Conservation (phyloP, 1,140 invertebrate genomes). For the Araneus ventricosus region DNA sequence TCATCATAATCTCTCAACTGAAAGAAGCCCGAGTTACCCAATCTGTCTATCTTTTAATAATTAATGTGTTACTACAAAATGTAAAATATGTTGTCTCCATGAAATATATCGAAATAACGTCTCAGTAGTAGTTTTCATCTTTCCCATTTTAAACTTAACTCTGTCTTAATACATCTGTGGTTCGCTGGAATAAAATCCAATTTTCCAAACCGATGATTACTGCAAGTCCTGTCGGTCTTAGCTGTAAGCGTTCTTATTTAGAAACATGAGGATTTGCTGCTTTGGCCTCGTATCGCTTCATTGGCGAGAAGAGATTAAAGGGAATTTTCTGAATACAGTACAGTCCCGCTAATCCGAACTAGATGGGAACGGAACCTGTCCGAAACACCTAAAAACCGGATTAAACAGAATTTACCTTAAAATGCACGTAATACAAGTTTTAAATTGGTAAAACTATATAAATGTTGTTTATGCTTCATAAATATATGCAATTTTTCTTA, state of each 20-base stretch:
- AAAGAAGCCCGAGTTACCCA: not conserved
- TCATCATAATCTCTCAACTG: not conserved
- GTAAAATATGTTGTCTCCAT: not conserved
- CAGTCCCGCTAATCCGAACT: no score
- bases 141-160: slow-evolving; percentile 37
- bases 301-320: not conserved
- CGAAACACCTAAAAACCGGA: no score
- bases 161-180: slow-evolving; percentile 35
- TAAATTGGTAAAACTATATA: no score
- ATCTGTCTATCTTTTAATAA: not conserved
- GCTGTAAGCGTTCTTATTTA: slow-evolving; percentile 54
- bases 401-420: no score
- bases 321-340: no score
- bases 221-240: slow-evolving; percentile 11
- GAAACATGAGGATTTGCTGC: not conserved
- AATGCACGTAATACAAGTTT: no score
- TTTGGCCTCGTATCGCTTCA: not conserved
- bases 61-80: not conserved
- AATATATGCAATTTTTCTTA: no score
- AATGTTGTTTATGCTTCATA: no score
- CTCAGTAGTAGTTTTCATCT: not conserved
- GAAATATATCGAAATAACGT: not conserved
- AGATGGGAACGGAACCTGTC: no score
- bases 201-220: slow-evolving; percentile 58
- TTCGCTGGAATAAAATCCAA: slow-evolving; percentile 46